Evolutionary conservation across 2,888 invertebrate genomes (phyloP), one percentile per base, ranked within the genome.

Genomic region (Leistus spinibarbis): DNA sequence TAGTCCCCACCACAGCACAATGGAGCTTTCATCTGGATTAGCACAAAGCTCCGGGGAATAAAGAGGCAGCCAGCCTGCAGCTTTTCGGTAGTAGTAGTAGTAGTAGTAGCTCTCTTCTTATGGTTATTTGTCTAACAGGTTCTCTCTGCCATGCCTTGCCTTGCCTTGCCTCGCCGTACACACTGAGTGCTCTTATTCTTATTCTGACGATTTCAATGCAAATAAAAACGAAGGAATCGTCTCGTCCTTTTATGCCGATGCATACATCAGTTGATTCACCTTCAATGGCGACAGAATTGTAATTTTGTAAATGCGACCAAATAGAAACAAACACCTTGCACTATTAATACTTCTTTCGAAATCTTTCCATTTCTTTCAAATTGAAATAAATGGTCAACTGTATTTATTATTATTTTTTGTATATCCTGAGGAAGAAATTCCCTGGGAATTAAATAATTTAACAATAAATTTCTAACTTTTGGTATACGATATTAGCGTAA

Each of bases 1-100:
- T 80, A 79, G 82, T 81, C 81, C 81, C 81, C 82, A 83, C 83
- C 83, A 77, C 78, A 70, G 76, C 79, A 84, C 84, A 84, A 84
- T 82, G 80, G 79, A 78, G 84, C 84, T 84, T 84, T 84, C 82
- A 84, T 84, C 82, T 80, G 83, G 84, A 84, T 84, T 84, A 84
- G 84, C 83, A 83, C 80, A 80, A 69, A 76, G 65, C 70, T 64
- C 69, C 56, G 27, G 72, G 72, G 72, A 72, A 72, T 72, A 72
- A 72, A 72, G 72, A 65, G 71, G 10, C 40, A 40, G 40, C 40
- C 40, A 40, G 40, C 40, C 40, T 40, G 40, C 40, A 40, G 40
- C 40, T 40, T 40, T 40, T 40, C 40, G 40, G 40, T 40, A 40
- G n/a, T n/a, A n/a, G n/a, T 54, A 22, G 62, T 19, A 71, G 71